Evolutionary conservation across 2,797 vertebrate genomes (phyloP).

Genomic region (Oreochromis grahami): DNA sequence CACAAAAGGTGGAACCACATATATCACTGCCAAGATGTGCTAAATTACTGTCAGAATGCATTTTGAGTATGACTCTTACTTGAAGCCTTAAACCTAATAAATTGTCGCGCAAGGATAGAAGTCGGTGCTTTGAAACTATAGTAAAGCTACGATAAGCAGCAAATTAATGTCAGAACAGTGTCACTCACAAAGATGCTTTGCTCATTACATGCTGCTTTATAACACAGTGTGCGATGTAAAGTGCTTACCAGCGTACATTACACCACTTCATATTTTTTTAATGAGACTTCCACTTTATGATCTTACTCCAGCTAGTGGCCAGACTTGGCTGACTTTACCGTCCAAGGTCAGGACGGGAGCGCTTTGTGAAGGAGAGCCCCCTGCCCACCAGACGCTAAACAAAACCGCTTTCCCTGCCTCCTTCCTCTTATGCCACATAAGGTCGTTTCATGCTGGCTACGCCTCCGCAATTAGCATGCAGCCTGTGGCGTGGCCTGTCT

Average conservation of each 20-base stretch:
- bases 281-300: conserved; percentile 31
- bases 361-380: conserved; percentile 28
- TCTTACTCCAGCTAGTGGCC: conserved; percentile 29
- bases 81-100: conserved; percentile 43
- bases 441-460: conserved; percentile 65
- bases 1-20: conserved; percentile 35
- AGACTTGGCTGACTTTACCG: conserved; percentile 51
- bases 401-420: conserved; percentile 41
- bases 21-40: conserved; percentile 19
- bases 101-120: conserved; percentile 29
- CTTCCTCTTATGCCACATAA: conserved; percentile 49
- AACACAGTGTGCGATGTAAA: conserved; percentile 11
- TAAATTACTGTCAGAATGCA: conserved; percentile 23
- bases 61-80: conserved; percentile 39
- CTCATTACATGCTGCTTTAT: conserved; percentile 39
- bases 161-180: conserved; percentile 57
- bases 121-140: conserved; percentile 10
- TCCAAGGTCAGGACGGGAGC: conserved; percentile 59
- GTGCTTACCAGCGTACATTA: conserved; percentile 1
- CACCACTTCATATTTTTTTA: conserved; percentile 24
- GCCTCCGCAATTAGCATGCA: conserved; percentile 75
- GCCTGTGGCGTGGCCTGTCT: conserved; percentile 71
- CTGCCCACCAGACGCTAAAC: conserved; percentile 43
- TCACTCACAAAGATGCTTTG: conserved; percentile 28
- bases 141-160: conserved; percentile 48